Base-by-base conservation (phyloP, 1,140 invertebrate species). In the Prorops nasuta region DNA sequence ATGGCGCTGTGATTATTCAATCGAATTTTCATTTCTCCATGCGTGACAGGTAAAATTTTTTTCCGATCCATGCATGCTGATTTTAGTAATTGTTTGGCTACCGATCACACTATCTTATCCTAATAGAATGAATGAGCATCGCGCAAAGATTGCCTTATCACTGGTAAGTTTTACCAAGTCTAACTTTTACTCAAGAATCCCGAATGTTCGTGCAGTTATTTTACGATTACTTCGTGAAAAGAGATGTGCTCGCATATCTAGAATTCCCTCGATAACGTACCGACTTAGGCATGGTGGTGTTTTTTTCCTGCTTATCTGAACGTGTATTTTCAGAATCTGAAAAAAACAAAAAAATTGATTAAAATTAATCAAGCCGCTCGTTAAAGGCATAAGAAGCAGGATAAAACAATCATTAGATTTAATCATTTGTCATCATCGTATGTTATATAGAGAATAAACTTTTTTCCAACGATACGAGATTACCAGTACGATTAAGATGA, bases 201-300 rank as follows among this genome's bases (percentile, higher is more conserved):
- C 24, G 20, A 21, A 28, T 14, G 9, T 3, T 19, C 15, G 22
- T 46, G 17, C 16, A 14, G 18, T 36, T n/a, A 12, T 46, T 46
- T 15, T 44, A 31, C 9, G 28, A 44, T 52, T 35, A 31, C 15
- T 17, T 3, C 24, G 16, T n/a, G n/a, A n/a, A n/a, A n/a, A n/a
- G n/a, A n/a, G n/a, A n/a, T n/a, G n/a, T n/a, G n/a, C n/a, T n/a
- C n/a, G n/a, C n/a, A n/a, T n/a, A n/a, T n/a, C n/a, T n/a, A n/a
- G n/a, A n/a, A n/a, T n/a, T n/a, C n/a, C n/a, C n/a, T n/a, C n/a
- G 14, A 21, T 22, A 47, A 59, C 71, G 54, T 60, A 76, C 73
- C 65, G 66, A 64, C 45, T 74, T 76, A 58, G 71, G 71, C 73
- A 76, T 76, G 51, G 63, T 76, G 69, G 41, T 62, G 59, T 59